Evolutionary conservation across 2,113 vertebrate species (phyloP).

Genomic region (Cheirogaleus medius): DNA sequence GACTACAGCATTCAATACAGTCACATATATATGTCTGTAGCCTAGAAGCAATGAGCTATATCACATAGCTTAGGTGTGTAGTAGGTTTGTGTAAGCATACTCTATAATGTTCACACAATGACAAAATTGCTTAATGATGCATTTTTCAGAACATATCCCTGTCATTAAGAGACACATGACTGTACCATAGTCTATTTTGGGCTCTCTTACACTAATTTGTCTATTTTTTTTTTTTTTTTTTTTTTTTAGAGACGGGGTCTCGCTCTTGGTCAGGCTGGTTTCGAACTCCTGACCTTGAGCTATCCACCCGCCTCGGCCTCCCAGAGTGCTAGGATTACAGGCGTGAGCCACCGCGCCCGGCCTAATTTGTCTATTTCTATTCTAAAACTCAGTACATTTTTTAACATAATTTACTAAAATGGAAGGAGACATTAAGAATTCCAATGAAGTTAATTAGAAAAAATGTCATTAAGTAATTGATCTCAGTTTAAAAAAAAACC

Average conservation of each 20-base stretch:
- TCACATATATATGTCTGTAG: neutral
- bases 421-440: conserved; percentile 24
- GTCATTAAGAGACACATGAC: neutral
- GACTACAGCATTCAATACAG: neutral
- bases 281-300: too few relatives aligned
- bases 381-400: neutral
- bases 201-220: neutral
- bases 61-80: neutral
- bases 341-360: too few relatives aligned
- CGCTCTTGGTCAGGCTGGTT: too few relatives aligned
- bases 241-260: too few relatives aligned
- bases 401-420: neutral
- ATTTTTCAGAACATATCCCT: too few relatives aligned
- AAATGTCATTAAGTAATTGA: conserved; percentile 5
- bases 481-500: neutral
- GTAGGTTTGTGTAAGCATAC: neutral
- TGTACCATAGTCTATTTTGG: neutral
- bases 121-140: neutral
- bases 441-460: conserved; percentile 30
- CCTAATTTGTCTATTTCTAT: neutral
- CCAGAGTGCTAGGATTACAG: too few relatives aligned
- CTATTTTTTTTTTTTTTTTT: too few relatives aligned
- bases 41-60: neutral
- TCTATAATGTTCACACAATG: neutral
- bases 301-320: too few relatives aligned